A percentile compares a stretch with the other conserved stretches of the same genome.
Evolutionary conservation across 1,140 invertebrate genomes (phyloP).

Genomic region (Drosophila kanapiae): DNA sequence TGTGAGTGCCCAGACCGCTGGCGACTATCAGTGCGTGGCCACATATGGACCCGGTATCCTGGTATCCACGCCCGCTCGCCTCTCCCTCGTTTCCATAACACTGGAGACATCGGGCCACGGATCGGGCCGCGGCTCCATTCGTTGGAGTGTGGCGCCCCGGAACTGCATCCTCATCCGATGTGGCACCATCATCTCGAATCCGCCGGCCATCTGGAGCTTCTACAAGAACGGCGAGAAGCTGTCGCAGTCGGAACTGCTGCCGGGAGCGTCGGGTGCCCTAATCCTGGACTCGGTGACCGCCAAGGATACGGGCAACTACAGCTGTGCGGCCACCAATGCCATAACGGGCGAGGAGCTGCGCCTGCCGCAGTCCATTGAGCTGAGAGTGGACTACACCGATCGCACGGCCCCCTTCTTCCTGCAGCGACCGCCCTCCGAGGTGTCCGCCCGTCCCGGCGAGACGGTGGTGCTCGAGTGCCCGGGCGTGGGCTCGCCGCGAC

Average conservation of each 20-base stretch:
- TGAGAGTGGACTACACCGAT: slow-evolving; percentile 85
- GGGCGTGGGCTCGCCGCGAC: slow-evolving; percentile 87
- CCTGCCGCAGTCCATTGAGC: slow-evolving; percentile 85
- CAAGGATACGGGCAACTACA: slow-evolving; percentile 87
- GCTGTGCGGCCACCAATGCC: slow-evolving; percentile 87
- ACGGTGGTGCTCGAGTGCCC: slow-evolving; percentile 89
- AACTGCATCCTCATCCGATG: slow-evolving; percentile 81
- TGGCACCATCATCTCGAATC: slow-evolving; percentile 76
- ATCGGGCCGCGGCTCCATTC: slow-evolving; percentile 36
- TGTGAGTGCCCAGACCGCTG: slow-evolving; percentile 86
- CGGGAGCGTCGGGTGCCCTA: slow-evolving; percentile 85
- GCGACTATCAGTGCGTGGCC: slow-evolving; percentile 91
- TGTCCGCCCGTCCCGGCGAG: slow-evolving; percentile 86
- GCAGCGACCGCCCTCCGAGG: slow-evolving; percentile 85
- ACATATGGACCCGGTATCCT: slow-evolving; percentile 92
- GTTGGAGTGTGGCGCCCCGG: slow-evolving; percentile 79
- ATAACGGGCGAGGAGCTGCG: slow-evolving; percentile 86
- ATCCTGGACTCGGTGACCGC: slow-evolving; percentile 86
- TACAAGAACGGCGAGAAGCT: slow-evolving; percentile 81
- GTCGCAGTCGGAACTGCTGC: slow-evolving; percentile 67
- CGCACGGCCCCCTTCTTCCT: slow-evolving; percentile 86
- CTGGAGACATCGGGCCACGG: slow-evolving; percentile 30
- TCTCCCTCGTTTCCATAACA: slow-evolving; percentile 89
- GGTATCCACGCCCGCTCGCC: slow-evolving; percentile 90
- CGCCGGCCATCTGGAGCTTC: slow-evolving; percentile 82